Evolutionary conservation across 2,888 invertebrate species (phyloP), one percentile per base, ranked within the genome.

Genomic region (Polyommatus icarus): DNA sequence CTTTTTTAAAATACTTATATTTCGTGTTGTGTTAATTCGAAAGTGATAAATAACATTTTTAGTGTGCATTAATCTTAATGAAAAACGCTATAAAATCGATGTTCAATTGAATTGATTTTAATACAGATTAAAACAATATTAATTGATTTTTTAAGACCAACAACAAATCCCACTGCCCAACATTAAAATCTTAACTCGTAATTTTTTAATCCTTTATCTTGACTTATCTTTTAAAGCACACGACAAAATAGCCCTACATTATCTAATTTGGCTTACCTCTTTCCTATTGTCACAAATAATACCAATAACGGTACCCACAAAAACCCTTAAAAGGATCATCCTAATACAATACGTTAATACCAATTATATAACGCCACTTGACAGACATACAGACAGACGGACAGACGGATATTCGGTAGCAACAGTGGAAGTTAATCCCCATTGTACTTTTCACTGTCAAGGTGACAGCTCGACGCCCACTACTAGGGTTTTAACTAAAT

Each of bases 291-390:
- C 4, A 61, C 61, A 24, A 59, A 59, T 1, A 61, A 67, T 67
- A 29, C 67, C 67, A 29, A 67, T 67, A 67, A 67, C 67, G 67
- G 29, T 67, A 32, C 67, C 6, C 67, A 77, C 32, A 36, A 67
- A 54, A 61, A 77, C 20, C 77, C 36, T n/a, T 77, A 77, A 71
- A 57, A 20, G 71, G 59, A 40, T 77, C 36, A 73, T 7, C 6
- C 57, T 32, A 71, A 71, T 61, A 71, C 76, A 72, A 76, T 67
- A 32, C 67, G 67, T 67, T 67, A 67, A 67, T 67, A 67, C 67
- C 67, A 67, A 67, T 67, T 67, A 67, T 10, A 24, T 20, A 61
- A 29, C 29, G 29, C 67, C 67, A 67, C 29, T 67, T 54, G 54
- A 54, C 54, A 54, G 59, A n/a, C 20, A 7, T 2, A n/a, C 20